Evolutionary conservation across 2,113 vertebrate genomes (phyloP).

Genomic region (Thryonomys swinderianus): DNA sequence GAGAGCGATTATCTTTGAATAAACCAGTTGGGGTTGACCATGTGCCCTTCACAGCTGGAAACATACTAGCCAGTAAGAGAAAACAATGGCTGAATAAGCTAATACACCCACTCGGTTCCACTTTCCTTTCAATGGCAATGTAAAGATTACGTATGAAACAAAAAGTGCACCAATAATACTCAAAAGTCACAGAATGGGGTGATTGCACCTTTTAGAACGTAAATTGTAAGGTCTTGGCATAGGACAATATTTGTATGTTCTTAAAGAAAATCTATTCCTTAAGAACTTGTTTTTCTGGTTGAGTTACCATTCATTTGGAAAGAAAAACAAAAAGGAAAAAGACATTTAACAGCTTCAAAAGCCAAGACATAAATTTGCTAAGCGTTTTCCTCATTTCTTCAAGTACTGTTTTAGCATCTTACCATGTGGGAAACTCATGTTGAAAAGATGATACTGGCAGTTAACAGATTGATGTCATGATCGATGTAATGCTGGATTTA

Average conservation of each 20-base stretch:
- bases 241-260: background rate
- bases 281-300: background rate
- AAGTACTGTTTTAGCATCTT: slow-evolving; percentile 28
- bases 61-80: background rate
- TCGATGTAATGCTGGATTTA: background rate
- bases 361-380: background rate
- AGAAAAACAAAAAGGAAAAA: background rate
- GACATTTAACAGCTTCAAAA: background rate
- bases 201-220: background rate
- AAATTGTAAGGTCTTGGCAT: background rate
- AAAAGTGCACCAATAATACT: background rate
- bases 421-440: background rate
- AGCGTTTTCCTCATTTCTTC: background rate
- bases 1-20: background rate
- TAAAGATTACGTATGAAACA: background rate
- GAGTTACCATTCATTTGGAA: slow-evolving; percentile 1
- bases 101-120: background rate
- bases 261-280: background rate
- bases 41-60: background rate
- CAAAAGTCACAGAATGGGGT: background rate
- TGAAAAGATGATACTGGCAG: background rate
- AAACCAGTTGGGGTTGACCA: background rate
- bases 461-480: background rate
- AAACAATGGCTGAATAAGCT: background rate
- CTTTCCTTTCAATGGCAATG: background rate